These are phyloP conservation scores for Carassius gibelio DNA, from an alignment of 2,113 vertebrate genomes.

Conservation along the genomic window DNA sequence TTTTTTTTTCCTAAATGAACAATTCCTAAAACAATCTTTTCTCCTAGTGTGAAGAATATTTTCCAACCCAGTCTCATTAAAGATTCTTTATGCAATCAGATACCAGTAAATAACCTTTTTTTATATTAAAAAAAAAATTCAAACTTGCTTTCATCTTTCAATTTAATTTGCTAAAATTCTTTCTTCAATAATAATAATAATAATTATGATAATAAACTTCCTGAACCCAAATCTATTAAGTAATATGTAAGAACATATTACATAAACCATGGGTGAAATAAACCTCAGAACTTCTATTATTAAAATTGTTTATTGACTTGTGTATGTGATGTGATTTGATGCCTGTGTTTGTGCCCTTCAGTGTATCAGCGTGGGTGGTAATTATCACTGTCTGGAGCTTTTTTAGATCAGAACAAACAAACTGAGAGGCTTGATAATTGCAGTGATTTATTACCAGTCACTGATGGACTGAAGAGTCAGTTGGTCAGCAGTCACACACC, in stretches of 20 bases:
- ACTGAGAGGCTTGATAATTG: conserved; percentile 70
- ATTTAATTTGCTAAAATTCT: too few species aligned
- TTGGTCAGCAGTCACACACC: conserved; percentile 54
- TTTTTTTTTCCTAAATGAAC: too few species aligned
- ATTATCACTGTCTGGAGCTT: conserved; percentile 65
- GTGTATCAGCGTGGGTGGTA: conserved; percentile 56
- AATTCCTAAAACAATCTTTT: too few species aligned
- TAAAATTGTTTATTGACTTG: neutral
- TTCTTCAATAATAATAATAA: too few species aligned
- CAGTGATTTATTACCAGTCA: conserved; percentile 62
- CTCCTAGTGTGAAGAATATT: too few species aligned
- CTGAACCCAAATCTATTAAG: too few species aligned
- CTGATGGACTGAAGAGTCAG: conserved; percentile 66
- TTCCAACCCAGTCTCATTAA: too few species aligned
- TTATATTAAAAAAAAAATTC: too few species aligned
- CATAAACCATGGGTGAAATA: neutral
- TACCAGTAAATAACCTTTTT: too few species aligned
- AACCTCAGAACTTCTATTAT: neutral
- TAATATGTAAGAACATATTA: neutral
- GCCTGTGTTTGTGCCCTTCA: neutral
- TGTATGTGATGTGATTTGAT: neutral
- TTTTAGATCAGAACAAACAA: conserved; percentile 66
- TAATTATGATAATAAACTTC: too few species aligned
- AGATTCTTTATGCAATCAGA: too few species aligned
- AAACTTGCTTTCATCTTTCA: too few species aligned